These are phyloP conservation scores for Fragum whitleyi DNA, from an alignment of 2,888 invertebrate species.

Conservation along the genomic window DNA sequence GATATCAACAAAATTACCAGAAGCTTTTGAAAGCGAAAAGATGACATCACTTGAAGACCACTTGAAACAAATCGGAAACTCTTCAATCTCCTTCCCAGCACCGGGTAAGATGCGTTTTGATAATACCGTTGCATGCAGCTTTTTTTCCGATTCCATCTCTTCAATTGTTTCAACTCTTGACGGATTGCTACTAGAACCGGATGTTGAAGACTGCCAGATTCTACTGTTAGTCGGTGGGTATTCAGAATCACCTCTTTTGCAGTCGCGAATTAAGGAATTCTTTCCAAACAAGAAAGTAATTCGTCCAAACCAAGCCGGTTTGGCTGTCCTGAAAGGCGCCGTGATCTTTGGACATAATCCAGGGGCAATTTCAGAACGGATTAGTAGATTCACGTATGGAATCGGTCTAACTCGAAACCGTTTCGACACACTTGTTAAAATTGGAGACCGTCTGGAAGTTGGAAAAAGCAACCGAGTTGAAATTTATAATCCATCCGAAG, in stretches of 20 bases:
- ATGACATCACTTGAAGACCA: not conserved
- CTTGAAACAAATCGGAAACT: not conserved
- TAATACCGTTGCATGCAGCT: not conserved
- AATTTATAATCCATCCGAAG: not conserved
- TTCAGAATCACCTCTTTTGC: not conserved
- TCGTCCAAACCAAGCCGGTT: slow-evolving; percentile 11
- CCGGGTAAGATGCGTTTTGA: not conserved
- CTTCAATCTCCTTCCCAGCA: not conserved
- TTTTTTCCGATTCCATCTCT: not conserved
- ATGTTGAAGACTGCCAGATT: not conserved
- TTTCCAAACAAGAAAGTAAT: slow-evolving; percentile 2
- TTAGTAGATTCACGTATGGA: slow-evolving; percentile 10
- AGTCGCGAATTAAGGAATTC: not conserved
- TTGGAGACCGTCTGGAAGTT: not conserved
- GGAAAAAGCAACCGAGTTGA: slow-evolving; percentile 4
- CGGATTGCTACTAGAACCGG: not conserved
- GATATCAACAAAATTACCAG: not conserved
- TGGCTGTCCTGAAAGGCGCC: slow-evolving; percentile 2
- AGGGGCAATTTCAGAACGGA: slow-evolving; percentile 1
- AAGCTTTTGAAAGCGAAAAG: not conserved
- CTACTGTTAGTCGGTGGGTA: slow-evolving; percentile 14
- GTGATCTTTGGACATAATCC: slow-evolving; percentile 22
- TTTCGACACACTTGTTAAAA: not conserved
- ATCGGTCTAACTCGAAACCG: not conserved
- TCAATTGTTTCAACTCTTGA: not conserved